Percentiles rank a stretch among this genome's conserved stretches.
These are phyloP conservation scores for Agriopis leucophaearia DNA, from an alignment of 2,888 invertebrate genomes.

Conservation along the genomic window DNA sequence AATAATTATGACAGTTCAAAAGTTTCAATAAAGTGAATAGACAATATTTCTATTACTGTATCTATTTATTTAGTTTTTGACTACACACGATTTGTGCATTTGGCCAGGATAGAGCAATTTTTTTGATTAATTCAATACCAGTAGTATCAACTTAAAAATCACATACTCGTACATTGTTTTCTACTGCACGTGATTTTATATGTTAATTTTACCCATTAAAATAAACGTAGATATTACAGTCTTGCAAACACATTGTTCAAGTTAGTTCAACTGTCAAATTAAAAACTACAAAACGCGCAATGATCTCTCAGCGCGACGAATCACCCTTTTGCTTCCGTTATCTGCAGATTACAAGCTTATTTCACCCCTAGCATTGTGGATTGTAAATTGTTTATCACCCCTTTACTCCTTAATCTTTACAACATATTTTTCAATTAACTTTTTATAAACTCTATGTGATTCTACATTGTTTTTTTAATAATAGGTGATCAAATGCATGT, in stretches of 20 bases:
- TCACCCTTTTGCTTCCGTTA: conserved; percentile 61
- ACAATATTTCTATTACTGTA: too few relatives aligned
- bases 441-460: background rate
- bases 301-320: conserved; percentile 69
- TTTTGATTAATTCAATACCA: too few relatives aligned
- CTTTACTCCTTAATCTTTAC: conserved; percentile 10
- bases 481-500: too few relatives aligned
- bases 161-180: background rate
- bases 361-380: conserved; percentile 16
- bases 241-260: conserved; percentile 19
- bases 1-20: too few relatives aligned
- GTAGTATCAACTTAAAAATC: background rate
- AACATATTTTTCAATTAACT: conserved; percentile 18
- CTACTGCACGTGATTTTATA: background rate
- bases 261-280: conserved; percentile 40
- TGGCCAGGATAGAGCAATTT: too few relatives aligned
- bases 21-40: too few relatives aligned
- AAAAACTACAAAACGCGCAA: conserved; percentile 56
- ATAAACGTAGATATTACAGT: conserved; percentile 12
- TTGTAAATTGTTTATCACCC: conserved; percentile 33
- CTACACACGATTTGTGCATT: too few relatives aligned
- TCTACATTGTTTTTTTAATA: background rate
- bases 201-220: conserved; percentile 1
- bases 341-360: conserved; percentile 30
- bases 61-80: too few relatives aligned